phyloP scores from a whole-genome alignment of 2,888 invertebrate species.

The Conomelus anceps region DNA sequence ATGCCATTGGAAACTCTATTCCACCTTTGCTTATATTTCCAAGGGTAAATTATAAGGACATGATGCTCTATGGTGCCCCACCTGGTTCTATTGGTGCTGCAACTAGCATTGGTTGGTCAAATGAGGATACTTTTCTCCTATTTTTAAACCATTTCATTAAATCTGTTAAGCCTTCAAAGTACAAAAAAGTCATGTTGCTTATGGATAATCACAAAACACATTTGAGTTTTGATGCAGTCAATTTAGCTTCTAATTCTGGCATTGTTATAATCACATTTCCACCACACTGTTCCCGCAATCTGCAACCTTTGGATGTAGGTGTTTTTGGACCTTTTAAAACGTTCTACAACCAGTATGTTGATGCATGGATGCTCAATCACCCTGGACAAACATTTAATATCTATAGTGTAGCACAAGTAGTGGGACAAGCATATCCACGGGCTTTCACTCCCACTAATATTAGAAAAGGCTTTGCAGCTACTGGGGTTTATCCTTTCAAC shows the following conservation, averaged over 20 bases:
- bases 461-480: background rate
- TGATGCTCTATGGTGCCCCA: slow-evolving; percentile 37
- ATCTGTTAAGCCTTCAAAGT: slow-evolving; percentile 12
- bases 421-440: background rate
- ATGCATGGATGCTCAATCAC: background rate
- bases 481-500: slow-evolving; percentile 1
- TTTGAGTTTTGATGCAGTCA: background rate
- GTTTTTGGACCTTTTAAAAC: background rate
- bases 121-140: slow-evolving; percentile 23
- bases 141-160: slow-evolving; percentile 25
- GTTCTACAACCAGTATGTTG: background rate
- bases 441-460: slow-evolving; percentile 1
- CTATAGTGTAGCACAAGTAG: background rate
- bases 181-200: slow-evolving; percentile 13
- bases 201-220: background rate
- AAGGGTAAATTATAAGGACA: slow-evolving; percentile 29
- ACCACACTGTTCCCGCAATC: background rate
- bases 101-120: slow-evolving; percentile 36
- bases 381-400: background rate
- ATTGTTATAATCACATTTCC: background rate
- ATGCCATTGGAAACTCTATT: slow-evolving; percentile 31
- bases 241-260: background rate
- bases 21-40: slow-evolving; percentile 36
- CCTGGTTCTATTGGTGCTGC: slow-evolving; percentile 31
- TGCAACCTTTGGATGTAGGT: background rate